A percentile compares a stretch with the other conserved stretches of the same genome.
Conservation (phyloP, 2,113 vertebrate genomes). For the Leucoraja erinaceus region DNA sequence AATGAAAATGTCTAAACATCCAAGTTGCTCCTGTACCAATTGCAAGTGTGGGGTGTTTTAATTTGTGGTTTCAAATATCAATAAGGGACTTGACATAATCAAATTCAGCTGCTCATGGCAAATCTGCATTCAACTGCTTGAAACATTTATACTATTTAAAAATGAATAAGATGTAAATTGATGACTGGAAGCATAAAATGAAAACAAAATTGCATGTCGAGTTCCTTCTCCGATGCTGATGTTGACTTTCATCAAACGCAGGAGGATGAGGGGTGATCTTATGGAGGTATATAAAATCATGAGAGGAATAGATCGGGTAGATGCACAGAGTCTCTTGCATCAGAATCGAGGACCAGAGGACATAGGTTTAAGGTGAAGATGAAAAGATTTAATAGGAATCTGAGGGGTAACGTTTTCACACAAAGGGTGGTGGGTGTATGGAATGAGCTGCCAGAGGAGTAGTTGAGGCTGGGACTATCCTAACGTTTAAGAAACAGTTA, state of each 20-base stretch:
- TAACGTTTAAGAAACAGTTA: too few relatives aligned
- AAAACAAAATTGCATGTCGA: background rate
- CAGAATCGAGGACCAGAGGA: too few relatives aligned
- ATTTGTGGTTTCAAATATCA: constrained; percentile 27
- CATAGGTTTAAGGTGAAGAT: too few relatives aligned
- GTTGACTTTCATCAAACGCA: background rate
- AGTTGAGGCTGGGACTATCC: too few relatives aligned
- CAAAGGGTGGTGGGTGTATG: too few relatives aligned
- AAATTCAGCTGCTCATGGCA: constrained; percentile 14
- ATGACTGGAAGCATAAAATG: background rate
- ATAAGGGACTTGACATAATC: constrained; percentile 21
- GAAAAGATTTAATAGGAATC: too few relatives aligned
- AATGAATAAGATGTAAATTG: constrained; percentile 26
- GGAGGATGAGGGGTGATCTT: too few relatives aligned
- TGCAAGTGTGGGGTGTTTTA: background rate
- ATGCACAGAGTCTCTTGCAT: too few relatives aligned
- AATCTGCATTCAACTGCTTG: background rate
- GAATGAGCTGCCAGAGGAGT: too few relatives aligned
- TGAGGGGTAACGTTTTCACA: too few relatives aligned
- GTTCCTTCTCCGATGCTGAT: background rate
- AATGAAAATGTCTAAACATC: background rate
- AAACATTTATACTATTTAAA: constrained; percentile 36
- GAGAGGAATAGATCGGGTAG: too few relatives aligned
- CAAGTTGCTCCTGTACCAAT: background rate
- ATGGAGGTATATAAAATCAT: too few relatives aligned